These are phyloP conservation scores for Zootoca vivipara DNA, from an alignment of 2,113 vertebrate genomes.

Conservation along the genomic window DNA sequence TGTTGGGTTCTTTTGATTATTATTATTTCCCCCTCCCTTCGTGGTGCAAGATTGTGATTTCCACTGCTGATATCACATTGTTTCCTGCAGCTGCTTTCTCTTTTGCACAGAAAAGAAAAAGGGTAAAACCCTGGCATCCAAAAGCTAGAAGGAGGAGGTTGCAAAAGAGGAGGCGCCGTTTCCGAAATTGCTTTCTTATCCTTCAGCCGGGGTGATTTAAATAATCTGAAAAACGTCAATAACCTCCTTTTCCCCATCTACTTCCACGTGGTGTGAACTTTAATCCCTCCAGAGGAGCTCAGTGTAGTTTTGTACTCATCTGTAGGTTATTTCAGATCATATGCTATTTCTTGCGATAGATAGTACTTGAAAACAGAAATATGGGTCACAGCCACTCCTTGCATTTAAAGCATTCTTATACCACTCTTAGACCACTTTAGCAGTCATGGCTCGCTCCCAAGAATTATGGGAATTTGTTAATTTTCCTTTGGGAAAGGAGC, in stretches of 20 bases:
- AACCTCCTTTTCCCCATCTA: background rate
- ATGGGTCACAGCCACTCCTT: too few species aligned
- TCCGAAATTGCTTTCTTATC: constrained; percentile 35
- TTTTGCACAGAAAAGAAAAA: background rate
- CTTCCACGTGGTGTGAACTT: background rate
- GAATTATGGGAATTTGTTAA: too few species aligned
- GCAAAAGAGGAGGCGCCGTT: background rate
- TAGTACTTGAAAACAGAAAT: background rate
- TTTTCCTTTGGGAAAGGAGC: too few species aligned
- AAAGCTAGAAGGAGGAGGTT: constrained; percentile 27
- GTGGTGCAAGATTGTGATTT: constrained; percentile 51
- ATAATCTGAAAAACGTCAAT: background rate
- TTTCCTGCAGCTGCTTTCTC: constrained; percentile 17
- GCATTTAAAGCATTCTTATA: too few species aligned
- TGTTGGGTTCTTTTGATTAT: constrained; percentile 26
- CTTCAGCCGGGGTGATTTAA: background rate
- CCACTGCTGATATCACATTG: constrained; percentile 38
- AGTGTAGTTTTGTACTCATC: background rate
- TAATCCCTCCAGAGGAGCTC: background rate
- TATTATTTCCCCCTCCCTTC: constrained; percentile 20
- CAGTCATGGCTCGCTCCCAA: too few species aligned
- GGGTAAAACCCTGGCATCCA: constrained; percentile 21
- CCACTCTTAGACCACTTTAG: too few species aligned
- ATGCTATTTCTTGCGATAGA: background rate
- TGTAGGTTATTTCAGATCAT: background rate